Base-by-base conservation (phyloP, 2,888 invertebrate species). In the Arge pagana region DNA sequence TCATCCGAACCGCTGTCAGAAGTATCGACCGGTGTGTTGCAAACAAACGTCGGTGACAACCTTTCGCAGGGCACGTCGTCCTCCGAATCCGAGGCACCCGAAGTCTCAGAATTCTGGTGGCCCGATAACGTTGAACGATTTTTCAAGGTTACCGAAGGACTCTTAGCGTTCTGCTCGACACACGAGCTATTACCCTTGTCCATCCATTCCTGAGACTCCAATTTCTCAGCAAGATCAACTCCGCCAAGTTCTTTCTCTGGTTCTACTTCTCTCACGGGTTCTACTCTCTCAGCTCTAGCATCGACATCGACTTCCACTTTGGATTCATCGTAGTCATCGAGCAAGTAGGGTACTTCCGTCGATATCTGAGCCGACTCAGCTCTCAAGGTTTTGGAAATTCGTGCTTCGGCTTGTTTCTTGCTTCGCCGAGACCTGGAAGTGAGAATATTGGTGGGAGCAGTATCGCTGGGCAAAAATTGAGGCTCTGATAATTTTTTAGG, bases 371-470 rank as follows among this genome's bases (percentile, higher is more conserved):
- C 60, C 7, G 65, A 65, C 15, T 71, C 69, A 8, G 68, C 65
- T 19, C 69, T 65, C 36, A 75, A 73, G 0, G 71, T 61, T 21
- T 61, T 60, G 0, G 73, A 70, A 7, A 75, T 76, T 6, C 68
- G 58, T 41, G 75, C 73, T 16, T 75, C 74, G 1, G 75, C 75
- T 1, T 71, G 64, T 23, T 68, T 72, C 39, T 76, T 76, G 48
- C 75, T 75, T 35, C 70, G 68, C n/a, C 74, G 59, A 31, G 68
- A 68, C 36, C 68, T 61, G 3, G 65, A 62, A 4, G 54, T 56
- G 1, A 56, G n/a, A 4, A 55, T 50, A 2, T 57, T 50, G 8
- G 26, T 15, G 19, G 42, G 26, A 26, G 26, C n/a, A 7, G 26
- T 26, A 15, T n/a, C n/a, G n/a, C n/a, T n/a, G n/a, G n/a, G n/a